Conservation (phyloP, 2,797 vertebrate genomes). For the Cichlasoma orientale region DNA sequence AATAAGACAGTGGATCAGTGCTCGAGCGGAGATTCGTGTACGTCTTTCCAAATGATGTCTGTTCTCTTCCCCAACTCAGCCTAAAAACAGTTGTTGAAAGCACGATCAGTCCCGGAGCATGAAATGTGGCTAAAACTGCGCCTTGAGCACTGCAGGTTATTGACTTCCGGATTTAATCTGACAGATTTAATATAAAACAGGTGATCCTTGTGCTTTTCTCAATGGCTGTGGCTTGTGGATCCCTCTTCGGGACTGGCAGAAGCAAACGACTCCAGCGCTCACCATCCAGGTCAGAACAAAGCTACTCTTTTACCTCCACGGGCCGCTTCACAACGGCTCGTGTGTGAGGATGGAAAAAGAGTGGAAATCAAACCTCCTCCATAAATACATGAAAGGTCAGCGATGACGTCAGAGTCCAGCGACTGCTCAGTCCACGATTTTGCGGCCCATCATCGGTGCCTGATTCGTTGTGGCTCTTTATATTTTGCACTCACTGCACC, state of each 20-base stretch:
- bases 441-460: conserved; percentile 56
- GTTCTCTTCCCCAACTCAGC: background rate
- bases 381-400: conserved; percentile 82
- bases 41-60: background rate
- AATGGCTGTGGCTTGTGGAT: conserved; percentile 61
- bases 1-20: background rate
- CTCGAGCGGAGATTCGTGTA: background rate
- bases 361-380: conserved; percentile 79
- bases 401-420: conserved; percentile 69
- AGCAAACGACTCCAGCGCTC: conserved; percentile 59
- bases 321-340: conserved; percentile 67
- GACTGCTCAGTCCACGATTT: conserved; percentile 59
- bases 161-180: conserved; percentile 75
- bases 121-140: conserved; percentile 31
- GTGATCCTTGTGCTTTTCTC: conserved; percentile 70
- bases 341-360: conserved; percentile 78
- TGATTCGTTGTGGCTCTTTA: conserved; percentile 59
- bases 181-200: conserved; percentile 80
- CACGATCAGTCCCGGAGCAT: conserved; percentile 20
- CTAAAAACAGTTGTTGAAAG: conserved; percentile 23
- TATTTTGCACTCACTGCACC: conserved; percentile 69
- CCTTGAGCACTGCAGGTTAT: conserved; percentile 60
- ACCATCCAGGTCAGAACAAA: conserved; percentile 77
- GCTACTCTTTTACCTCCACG: conserved; percentile 76
- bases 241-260: conserved; percentile 71